Conservation (phyloP, 2,888 invertebrate genomes). For the Alloplasta piceator region DNA sequence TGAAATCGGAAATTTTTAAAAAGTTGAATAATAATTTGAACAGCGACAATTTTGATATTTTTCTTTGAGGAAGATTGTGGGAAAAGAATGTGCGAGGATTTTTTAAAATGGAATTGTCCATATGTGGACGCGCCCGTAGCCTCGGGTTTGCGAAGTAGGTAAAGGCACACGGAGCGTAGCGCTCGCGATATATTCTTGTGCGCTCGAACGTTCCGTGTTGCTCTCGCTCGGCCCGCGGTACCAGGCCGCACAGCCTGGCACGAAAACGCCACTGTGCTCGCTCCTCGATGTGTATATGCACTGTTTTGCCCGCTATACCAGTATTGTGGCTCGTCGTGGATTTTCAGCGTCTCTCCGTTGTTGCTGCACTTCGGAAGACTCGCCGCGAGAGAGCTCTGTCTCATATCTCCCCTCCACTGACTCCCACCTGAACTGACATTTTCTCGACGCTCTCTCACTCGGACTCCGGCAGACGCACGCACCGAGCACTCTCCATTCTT, state of each 20-base stretch:
- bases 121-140: slow-evolving; percentile 13
- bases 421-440: slow-evolving; percentile 23
- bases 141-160: slow-evolving; percentile 65
- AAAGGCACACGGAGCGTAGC: slow-evolving; percentile 69
- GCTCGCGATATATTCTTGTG: slow-evolving; percentile 43
- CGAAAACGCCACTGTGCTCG: slow-evolving; percentile 68
- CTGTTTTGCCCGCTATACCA: slow-evolving; percentile 30
- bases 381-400: neutral
- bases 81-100: neutral
- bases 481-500: slow-evolving; percentile 27
- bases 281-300: slow-evolving; percentile 26
- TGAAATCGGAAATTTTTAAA: too few species aligned
- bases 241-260: slow-evolving; percentile 82
- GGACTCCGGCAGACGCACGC: slow-evolving; percentile 17
- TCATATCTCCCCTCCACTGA: slow-evolving; percentile 51
- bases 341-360: slow-evolving; percentile 11
- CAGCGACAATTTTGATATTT: too few species aligned
- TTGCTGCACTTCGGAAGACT: slow-evolving; percentile 75
- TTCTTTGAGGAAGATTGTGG: too few species aligned
- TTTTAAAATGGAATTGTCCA: slow-evolving; percentile 12
- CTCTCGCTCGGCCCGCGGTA: slow-evolving; percentile 73
- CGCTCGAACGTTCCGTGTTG: slow-evolving; percentile 53
- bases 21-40: too few species aligned
- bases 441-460: too few species aligned
- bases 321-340: neutral